phyloP scores from a whole-genome alignment of 2,888 invertebrate species.

The Oxycera nigricornis region DNA sequence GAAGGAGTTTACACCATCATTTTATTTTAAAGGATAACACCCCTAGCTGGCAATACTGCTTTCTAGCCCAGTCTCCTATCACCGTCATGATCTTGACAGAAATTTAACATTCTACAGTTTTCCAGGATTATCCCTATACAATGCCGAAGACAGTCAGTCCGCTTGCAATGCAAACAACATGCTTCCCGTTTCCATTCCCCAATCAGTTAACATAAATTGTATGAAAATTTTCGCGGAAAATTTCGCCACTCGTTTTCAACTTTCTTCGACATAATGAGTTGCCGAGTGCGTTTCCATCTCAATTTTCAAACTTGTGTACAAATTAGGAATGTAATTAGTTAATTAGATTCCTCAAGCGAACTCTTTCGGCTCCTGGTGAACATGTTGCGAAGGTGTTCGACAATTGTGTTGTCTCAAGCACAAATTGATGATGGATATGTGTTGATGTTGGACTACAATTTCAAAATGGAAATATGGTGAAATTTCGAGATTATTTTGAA shows the following conservation, averaged over 20 bases:
- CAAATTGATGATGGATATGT: conserved; percentile 2
- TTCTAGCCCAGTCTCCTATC: too few relatives aligned
- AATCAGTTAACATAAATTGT: not conserved
- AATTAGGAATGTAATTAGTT: conserved; percentile 33
- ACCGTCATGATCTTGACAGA: too few relatives aligned
- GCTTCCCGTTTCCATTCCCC: not conserved
- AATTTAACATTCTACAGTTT: too few relatives aligned
- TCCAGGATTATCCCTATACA: too few relatives aligned
- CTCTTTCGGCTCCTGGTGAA: not conserved
- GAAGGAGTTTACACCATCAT: too few relatives aligned
- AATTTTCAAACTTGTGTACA: conserved; percentile 19
- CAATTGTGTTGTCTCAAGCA: not conserved
- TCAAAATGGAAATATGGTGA: too few relatives aligned
- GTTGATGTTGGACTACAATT: too few relatives aligned
- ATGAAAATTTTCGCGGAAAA: conserved; percentile 22
- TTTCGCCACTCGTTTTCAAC: conserved; percentile 1
- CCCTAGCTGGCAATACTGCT: too few relatives aligned
- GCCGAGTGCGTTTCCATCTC: conserved; percentile 6
- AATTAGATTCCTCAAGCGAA: conserved; percentile 17
- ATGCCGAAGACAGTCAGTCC: not conserved
- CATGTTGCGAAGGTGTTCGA: not conserved
- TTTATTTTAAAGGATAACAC: too few relatives aligned
- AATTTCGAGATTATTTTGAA: too few relatives aligned
- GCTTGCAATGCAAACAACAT: not conserved
- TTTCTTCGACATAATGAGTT: not conserved